phyloP scores from a whole-genome alignment of 2,888 invertebrate species.

The Aporophyla nigra region DNA sequence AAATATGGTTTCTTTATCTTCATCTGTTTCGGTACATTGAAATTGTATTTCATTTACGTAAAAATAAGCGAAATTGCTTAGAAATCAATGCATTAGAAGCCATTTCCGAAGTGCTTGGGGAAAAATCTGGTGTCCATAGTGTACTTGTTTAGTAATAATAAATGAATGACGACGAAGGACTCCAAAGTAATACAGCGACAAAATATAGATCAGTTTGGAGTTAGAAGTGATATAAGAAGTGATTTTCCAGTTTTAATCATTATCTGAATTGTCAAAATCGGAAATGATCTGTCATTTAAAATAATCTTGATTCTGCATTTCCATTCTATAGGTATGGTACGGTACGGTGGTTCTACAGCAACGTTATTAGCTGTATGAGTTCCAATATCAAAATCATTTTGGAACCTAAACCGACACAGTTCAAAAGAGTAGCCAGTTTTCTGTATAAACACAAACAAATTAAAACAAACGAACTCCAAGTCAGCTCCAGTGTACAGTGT shows the following conservation, averaged over 20 bases:
- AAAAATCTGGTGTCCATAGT: not conserved
- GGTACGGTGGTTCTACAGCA: too few relatives aligned
- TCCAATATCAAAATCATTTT: constrained; percentile 42
- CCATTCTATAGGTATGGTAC: constrained; percentile 12
- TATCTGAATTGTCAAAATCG: constrained; percentile 12
- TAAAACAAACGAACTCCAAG: constrained; percentile 48
- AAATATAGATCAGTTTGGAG: constrained; percentile 12
- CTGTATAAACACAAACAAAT: constrained; percentile 58
- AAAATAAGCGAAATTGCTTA: constrained; percentile 20
- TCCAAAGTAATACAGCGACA: constrained; percentile 17
- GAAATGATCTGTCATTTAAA: not conserved
- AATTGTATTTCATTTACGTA: constrained; percentile 1
- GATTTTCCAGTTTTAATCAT: constrained; percentile 10
- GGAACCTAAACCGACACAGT: constrained; percentile 50
- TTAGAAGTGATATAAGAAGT: constrained; percentile 3
- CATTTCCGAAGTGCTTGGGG: not conserved
- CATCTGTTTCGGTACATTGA: constrained; percentile 10
- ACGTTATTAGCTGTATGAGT: constrained; percentile 26
- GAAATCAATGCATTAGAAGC: constrained; percentile 18
- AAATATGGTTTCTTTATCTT: constrained; percentile 26
- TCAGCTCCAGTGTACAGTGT: constrained; percentile 15
- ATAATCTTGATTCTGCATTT: constrained; percentile 25
- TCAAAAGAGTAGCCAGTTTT: constrained; percentile 40
- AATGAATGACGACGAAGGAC: constrained; percentile 6
- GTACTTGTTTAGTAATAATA: not conserved